Percentiles rank a stretch among this genome's conserved stretches.
Evolutionary conservation across 1,140 invertebrate genomes (phyloP).

Genomic region (Dreissena polymorpha): DNA sequence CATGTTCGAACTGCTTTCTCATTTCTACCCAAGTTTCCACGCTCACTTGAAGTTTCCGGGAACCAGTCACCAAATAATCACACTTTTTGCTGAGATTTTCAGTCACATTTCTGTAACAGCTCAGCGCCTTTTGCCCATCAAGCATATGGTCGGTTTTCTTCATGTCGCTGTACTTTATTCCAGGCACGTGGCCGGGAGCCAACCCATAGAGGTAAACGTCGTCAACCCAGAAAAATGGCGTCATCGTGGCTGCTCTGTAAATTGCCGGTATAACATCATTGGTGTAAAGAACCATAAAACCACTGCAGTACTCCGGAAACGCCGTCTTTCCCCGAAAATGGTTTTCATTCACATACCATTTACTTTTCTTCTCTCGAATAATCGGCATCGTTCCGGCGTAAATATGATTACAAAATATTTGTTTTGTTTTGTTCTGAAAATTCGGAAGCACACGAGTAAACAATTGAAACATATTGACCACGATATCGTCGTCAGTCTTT

Average conservation of each 20-base stretch:
- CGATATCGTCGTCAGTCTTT: too few relatives aligned
- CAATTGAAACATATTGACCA: too few relatives aligned
- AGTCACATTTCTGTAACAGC: too few relatives aligned
- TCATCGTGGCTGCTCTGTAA: too few relatives aligned
- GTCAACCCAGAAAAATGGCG: too few relatives aligned
- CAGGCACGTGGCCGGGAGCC: slow-evolving; percentile 55
- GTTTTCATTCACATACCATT: too few relatives aligned
- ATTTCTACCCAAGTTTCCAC: not conserved
- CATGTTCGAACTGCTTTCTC: not conserved
- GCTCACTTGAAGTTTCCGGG: not conserved
- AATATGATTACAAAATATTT: slow-evolving; percentile 47
- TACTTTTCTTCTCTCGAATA: slow-evolving; percentile 53
- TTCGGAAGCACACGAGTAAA: slow-evolving; percentile 21
- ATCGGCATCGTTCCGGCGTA: slow-evolving; percentile 21
- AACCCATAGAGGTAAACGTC: slow-evolving; percentile 76
- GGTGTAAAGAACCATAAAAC: too few relatives aligned
- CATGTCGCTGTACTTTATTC: slow-evolving; percentile 4
- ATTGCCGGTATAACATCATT: too few relatives aligned
- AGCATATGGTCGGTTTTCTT: not conserved
- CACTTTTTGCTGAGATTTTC: too few relatives aligned
- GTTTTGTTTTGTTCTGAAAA: slow-evolving; percentile 13
- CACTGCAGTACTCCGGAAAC: too few relatives aligned
- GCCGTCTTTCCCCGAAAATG: too few relatives aligned
- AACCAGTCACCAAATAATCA: not conserved
- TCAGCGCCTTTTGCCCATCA: too few relatives aligned